Evolutionary conservation across 2,888 invertebrate genomes (phyloP).

Genomic region (Auanema freiburgensis): DNA sequence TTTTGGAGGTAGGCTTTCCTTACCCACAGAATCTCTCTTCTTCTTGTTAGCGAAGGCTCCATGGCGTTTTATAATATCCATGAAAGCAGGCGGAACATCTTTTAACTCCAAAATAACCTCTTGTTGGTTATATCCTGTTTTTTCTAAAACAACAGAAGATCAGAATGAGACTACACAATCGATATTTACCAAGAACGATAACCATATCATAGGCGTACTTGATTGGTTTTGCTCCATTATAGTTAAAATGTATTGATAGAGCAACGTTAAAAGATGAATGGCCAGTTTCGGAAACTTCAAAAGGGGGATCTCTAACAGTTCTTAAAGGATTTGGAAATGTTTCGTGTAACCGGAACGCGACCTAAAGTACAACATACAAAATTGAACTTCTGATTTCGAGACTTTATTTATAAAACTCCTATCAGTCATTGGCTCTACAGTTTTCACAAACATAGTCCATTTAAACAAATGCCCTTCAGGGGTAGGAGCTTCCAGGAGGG

Average conservation of each 20-base stretch:
- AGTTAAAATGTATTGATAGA: slow-evolving; percentile 14
- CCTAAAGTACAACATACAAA: slow-evolving; percentile 10
- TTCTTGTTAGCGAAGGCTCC: slow-evolving; percentile 9
- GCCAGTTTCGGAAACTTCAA: slow-evolving; percentile 18
- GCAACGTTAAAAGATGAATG: slow-evolving; percentile 10
- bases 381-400: not conserved
- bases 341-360: slow-evolving; percentile 17
- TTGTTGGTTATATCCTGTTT: not conserved
- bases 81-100: slow-evolving; percentile 13
- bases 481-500: slow-evolving; percentile 3
- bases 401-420: slow-evolving; percentile 18
- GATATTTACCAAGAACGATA: slow-evolving; percentile 3
- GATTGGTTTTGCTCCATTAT: slow-evolving; percentile 19
- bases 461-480: slow-evolving; percentile 8
- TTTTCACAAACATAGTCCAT: slow-evolving; percentile 19
- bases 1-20: not conserved
- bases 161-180: not conserved
- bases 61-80: slow-evolving; percentile 10
- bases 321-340: slow-evolving; percentile 12
- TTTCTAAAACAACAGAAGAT: slow-evolving; percentile 10
- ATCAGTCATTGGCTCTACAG: slow-evolving; percentile 6
- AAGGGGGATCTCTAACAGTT: slow-evolving; percentile 14
- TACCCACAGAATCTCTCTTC: slow-evolving; percentile 4
- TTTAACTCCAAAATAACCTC: slow-evolving; percentile 18
- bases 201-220: slow-evolving; percentile 20